phyloP scores from a whole-genome alignment of 2,888 invertebrate species.

The Drosophila acutilabella region DNA sequence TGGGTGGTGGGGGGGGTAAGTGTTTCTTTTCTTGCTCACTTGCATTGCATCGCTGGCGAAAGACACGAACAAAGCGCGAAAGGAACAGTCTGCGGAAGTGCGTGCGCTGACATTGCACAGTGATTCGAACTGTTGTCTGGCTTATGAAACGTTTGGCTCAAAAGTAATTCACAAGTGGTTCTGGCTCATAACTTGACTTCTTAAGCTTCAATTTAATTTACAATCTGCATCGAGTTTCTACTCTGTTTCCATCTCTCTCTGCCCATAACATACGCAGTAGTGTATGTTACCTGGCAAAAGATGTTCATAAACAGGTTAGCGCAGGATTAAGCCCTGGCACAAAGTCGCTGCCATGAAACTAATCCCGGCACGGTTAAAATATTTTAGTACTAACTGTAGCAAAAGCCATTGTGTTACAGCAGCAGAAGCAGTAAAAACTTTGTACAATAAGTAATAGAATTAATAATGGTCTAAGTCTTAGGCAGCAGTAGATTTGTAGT shows the following conservation, averaged over 20 bases:
- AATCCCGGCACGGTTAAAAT: constrained; percentile 1
- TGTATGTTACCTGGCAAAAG: not conserved
- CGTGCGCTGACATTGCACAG: constrained; percentile 49
- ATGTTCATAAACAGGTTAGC: constrained; percentile 7
- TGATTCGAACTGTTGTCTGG: constrained; percentile 16
- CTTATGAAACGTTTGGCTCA: constrained; percentile 1
- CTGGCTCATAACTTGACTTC: constrained; percentile 6
- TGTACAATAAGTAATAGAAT: not conserved
- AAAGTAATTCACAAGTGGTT: constrained; percentile 19
- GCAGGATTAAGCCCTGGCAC: not conserved
- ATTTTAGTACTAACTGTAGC: not conserved
- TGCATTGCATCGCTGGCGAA: constrained; percentile 62
- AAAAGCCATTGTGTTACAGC: not conserved
- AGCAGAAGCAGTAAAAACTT: not conserved
- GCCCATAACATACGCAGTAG: not conserved
- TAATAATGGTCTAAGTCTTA: not conserved
- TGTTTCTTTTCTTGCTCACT: constrained; percentile 57
- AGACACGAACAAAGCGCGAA: constrained; percentile 43
- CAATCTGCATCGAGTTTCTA: not conserved
- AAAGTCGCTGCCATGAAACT: not conserved
- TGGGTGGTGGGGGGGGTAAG: not conserved
- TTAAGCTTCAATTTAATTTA: constrained; percentile 12
- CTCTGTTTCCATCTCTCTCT: not conserved
- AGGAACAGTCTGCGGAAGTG: constrained; percentile 40
- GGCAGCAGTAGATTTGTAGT: not conserved